These are phyloP conservation scores for Marmota flaviventris DNA, from an alignment of 2,113 vertebrate genomes.

Conservation along the genomic window DNA sequence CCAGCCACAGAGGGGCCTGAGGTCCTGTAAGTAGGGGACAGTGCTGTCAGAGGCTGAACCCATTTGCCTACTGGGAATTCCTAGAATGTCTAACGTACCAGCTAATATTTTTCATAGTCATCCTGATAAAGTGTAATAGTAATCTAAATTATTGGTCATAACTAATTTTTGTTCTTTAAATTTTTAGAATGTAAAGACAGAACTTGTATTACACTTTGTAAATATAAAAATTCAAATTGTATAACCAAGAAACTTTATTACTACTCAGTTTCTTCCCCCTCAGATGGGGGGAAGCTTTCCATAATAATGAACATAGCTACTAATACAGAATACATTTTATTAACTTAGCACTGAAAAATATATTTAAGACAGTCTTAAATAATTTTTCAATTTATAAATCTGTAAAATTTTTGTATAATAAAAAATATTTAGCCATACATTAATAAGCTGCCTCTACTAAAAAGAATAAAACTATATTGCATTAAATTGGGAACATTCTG, in stretches of 20 bases:
- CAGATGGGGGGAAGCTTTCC: background rate
- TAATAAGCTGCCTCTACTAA: background rate
- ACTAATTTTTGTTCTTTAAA: conserved; percentile 53
- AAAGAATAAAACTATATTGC: background rate
- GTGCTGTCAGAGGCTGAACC: background rate
- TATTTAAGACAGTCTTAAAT: background rate
- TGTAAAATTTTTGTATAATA: conserved; percentile 31
- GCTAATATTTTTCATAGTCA: conserved; percentile 22
- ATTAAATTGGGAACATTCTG: background rate
- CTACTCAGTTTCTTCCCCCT: background rate
- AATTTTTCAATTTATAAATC: conserved; percentile 4
- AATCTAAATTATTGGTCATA: conserved; percentile 7
- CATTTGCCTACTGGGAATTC: conserved; percentile 43
- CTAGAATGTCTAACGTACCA: background rate
- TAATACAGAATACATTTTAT: background rate
- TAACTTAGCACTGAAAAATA: background rate
- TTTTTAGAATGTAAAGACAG: conserved; percentile 19
- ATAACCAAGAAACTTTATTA: conserved; percentile 21
- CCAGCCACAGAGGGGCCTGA: conserved; percentile 97
- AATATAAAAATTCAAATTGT: conserved; percentile 3
- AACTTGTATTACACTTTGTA: background rate
- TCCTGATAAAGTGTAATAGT: background rate
- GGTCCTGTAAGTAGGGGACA: conserved; percentile 88
- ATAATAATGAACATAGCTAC: background rate
- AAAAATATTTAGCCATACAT: conserved; percentile 1